These are phyloP conservation scores for Caenorhabditis drosophilae DNA, from an alignment of 2,888 invertebrate species.

Conservation along the genomic window DNA sequence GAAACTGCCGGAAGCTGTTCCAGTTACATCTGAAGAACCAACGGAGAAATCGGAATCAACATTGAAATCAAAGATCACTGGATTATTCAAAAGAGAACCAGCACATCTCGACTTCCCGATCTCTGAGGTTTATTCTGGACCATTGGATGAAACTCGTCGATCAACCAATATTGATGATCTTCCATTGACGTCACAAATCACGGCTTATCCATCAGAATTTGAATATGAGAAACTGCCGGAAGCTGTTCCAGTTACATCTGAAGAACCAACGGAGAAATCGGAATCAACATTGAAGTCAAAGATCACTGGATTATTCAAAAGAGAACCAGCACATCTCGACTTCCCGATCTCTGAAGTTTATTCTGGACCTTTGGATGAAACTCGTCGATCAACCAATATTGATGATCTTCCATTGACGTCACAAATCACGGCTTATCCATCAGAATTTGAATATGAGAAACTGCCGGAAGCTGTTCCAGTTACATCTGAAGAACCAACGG, in stretches of 20 bases:
- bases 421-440: not conserved
- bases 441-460: not conserved
- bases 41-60: not conserved
- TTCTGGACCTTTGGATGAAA: not conserved
- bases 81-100: not conserved
- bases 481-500: not conserved
- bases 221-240: not conserved
- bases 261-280: not conserved
- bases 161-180: not conserved
- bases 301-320: not conserved
- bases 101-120: not conserved
- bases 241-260: not conserved
- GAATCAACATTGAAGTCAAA: not conserved
- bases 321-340: not conserved
- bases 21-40: not conserved
- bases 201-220: not conserved
- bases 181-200: not conserved
- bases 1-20: not conserved
- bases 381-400: not conserved
- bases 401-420: not conserved
- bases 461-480: not conserved
- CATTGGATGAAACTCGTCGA: not conserved
- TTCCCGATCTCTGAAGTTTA: not conserved
- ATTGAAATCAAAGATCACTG: not conserved
- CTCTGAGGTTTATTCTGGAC: not conserved